Percentiles rank a stretch among this genome's conserved stretches.
Conservation (phyloP, 2,888 invertebrate genomes). For the Parasteatoda lunata region DNA sequence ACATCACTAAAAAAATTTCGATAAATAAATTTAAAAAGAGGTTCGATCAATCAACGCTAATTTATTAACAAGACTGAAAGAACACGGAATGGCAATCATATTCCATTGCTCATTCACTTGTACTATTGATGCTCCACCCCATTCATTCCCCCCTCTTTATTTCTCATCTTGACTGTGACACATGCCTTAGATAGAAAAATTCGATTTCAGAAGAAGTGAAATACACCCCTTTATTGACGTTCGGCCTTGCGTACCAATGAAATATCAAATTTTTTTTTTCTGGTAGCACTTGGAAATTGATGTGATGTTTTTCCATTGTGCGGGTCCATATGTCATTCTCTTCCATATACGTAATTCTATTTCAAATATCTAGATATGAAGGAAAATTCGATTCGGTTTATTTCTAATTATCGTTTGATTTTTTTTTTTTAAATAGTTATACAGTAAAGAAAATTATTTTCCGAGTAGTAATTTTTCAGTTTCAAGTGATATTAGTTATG, state of each 20-base stretch:
- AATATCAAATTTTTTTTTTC: no score
- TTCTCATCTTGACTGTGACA: not conserved
- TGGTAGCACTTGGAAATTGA: no score
- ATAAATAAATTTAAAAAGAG: not conserved
- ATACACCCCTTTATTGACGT: not conserved
- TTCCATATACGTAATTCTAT: no score
- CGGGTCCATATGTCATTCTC: no score
- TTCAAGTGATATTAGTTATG: no score
- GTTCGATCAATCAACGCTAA: constrained; percentile 2
- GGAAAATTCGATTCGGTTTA: no score
- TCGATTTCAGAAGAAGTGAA: not conserved
- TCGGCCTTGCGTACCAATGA: not conserved
- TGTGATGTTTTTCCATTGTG: no score
- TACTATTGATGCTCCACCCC: not conserved
- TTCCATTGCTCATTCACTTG: not conserved
- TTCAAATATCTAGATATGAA: no score
- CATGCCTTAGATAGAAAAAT: not conserved
- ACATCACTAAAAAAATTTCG: not conserved
- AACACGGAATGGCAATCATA: not conserved
- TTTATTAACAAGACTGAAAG: not conserved
- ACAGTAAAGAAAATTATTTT: no score
- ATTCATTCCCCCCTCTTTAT: not conserved
- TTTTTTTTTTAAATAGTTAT: no score
- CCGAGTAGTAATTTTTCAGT: no score
- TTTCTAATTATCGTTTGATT: no score